These are phyloP conservation scores for Rousettus madagascariensis DNA, from an alignment of 2,797 vertebrate genomes.

Conservation along the genomic window DNA sequence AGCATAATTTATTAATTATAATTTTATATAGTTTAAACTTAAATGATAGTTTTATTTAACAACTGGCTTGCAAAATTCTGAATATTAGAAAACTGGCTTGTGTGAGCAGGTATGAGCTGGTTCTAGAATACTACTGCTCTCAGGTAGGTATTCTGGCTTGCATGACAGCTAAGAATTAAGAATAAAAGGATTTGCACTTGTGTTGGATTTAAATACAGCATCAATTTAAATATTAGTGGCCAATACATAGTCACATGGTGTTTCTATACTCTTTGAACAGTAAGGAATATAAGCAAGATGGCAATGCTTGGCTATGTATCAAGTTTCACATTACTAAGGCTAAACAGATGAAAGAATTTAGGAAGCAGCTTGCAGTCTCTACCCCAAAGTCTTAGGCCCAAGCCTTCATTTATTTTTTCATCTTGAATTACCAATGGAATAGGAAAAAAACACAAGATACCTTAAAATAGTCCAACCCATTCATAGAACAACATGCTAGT, in stretches of 20 bases:
- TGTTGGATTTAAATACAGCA: not conserved
- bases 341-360: constrained; percentile 24
- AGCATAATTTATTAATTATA: constrained; percentile 36
- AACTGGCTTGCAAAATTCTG: not conserved
- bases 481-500: constrained; percentile 43
- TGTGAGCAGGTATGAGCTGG: not conserved
- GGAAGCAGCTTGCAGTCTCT: not conserved
- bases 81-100: not conserved
- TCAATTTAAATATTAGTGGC: not conserved
- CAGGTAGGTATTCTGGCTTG: not conserved
- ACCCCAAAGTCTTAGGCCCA: not conserved
- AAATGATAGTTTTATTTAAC: not conserved
- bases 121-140: not conserved
- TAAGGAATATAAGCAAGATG: not conserved
- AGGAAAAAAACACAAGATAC: constrained; percentile 31
- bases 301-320: not conserved
- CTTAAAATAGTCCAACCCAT: constrained; percentile 44
- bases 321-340: not conserved
- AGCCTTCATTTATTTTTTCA: not conserved
- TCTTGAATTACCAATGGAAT: not conserved
- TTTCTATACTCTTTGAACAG: not conserved
- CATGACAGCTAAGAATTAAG: not conserved
- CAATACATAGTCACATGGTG: not conserved
- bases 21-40: constrained; percentile 32
- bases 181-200: not conserved